Evolutionary conservation across 2,797 vertebrate genomes (phyloP).

Genomic region (Siniperca undulata): DNA sequence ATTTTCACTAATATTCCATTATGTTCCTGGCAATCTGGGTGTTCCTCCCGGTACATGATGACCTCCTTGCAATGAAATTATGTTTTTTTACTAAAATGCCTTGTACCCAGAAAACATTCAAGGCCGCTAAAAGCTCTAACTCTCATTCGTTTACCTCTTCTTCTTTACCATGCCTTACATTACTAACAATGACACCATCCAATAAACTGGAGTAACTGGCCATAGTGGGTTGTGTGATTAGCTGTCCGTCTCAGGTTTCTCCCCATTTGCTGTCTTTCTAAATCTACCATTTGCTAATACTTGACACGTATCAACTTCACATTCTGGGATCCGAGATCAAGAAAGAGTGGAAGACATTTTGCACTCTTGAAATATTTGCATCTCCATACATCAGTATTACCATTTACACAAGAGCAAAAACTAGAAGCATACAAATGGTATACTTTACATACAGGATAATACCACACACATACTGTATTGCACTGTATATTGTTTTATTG

Average conservation of each 20-base stretch:
- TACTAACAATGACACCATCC: no score
- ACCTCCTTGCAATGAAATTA: neutral
- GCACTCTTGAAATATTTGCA: constrained; percentile 2
- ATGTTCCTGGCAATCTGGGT: neutral
- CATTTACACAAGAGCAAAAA: neutral
- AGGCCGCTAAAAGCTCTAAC: neutral
- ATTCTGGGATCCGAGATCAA: constrained; percentile 44
- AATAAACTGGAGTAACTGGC: constrained; percentile 17
- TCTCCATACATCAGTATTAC: neutral
- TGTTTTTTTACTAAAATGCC: neutral
- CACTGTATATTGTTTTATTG: neutral
- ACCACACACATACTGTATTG: neutral
- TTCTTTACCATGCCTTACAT: no score
- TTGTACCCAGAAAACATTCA: neutral
- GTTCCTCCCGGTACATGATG: neutral
- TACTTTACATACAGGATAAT: neutral
- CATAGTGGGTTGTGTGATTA: constrained; percentile 62
- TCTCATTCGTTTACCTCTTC: no score
- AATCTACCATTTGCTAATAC: constrained; percentile 78
- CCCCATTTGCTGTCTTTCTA: constrained; percentile 74
- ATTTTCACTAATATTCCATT: neutral
- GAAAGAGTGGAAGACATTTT: constrained; percentile 32
- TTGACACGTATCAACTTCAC: constrained; percentile 71
- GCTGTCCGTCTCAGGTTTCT: constrained; percentile 72
- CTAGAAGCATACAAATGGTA: neutral